Evolutionary conservation across 2,888 invertebrate genomes (phyloP), one percentile per base, ranked within the genome.

Genomic region (Ernsta delagoae): DNA sequence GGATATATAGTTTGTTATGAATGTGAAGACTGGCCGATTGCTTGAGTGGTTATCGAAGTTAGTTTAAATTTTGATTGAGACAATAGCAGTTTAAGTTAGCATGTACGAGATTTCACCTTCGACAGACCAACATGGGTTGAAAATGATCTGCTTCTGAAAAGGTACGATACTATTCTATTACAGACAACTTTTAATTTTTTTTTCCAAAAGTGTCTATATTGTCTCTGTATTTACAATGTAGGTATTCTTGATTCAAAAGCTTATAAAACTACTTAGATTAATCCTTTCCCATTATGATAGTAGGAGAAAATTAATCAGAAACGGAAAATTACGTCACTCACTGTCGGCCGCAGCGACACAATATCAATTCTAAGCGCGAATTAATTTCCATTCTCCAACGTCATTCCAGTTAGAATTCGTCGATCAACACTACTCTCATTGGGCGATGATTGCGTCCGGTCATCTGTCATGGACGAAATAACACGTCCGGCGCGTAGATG

Each of bases 401-500:
- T 61, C 61, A 61, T 57, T 68, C 24, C 48, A 39, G 16, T 68
- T 62, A 16, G 39, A 61, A 61, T 67, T 67, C 61, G 56, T 7
- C 31, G 54, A 56, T 61, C 61, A 63, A 53, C 63, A 43, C 31
- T 43, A 16, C 59, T 57, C 61, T 54, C 60, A 43, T 60, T 60
- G 53, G 53, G 24, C 54, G 54, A 67, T 67, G 67, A 67, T 61
- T 67, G 61, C 61, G 56, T 67, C 54, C 67, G 61, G 61, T 54
- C 70, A 65, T 61, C 48, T 61, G 56, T 65, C 56, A 65, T 61
- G 59, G 57, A 67, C 65, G 57, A 62, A 65, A 65, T 74, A 73
- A 72, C 73, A 66, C 67, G 69, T 75, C 74, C 75, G 39, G 74
- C 74, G 77, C 75, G 76, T 76, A 75, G 74, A 77, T 75, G 70